A percentile compares a stretch with the other conserved stretches of the same genome.
phyloP scores from a whole-genome alignment of 1,140 invertebrate species.

The Lethrus apterus region DNA sequence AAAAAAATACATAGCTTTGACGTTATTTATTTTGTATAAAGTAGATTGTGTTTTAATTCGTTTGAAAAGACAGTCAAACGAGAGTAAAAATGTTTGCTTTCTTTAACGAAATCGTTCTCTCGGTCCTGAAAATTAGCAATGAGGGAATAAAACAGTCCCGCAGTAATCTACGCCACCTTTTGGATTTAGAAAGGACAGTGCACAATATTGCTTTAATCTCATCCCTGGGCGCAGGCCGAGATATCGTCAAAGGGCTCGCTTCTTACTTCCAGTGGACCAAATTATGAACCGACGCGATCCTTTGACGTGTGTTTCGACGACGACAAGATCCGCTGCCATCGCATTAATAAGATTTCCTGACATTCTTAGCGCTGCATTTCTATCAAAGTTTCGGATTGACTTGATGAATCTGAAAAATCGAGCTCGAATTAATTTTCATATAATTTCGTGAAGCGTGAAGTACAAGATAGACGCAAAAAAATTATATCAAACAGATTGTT shows the following conservation, averaged over 20 bases:
- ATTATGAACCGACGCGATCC: background rate
- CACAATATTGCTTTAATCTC: conserved; percentile 25
- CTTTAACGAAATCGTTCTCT: no score
- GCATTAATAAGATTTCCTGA: conserved; percentile 26
- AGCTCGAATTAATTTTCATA: conserved; percentile 11
- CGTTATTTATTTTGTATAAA: no score
- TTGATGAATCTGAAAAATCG: conserved; percentile 13
- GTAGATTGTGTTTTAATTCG: no score
- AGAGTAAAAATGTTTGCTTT: no score
- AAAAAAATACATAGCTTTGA: no score
- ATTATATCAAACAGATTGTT: no score
- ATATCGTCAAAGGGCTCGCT: conserved; percentile 20
- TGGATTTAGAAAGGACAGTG: conserved; percentile 20
- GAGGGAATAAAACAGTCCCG: conserved; percentile 7
- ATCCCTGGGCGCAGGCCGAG: conserved; percentile 11
- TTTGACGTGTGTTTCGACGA: conserved; percentile 12
- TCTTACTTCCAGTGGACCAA: conserved; percentile 20
- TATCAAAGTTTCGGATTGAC: conserved; percentile 12
- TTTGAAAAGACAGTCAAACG: no score
- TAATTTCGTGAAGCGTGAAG: conserved; percentile 13
- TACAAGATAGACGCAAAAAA: no score
- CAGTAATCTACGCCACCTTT: conserved; percentile 16
- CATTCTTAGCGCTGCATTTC: conserved; percentile 20
- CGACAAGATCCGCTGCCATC: conserved; percentile 15
- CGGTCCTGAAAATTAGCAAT: conserved; percentile 9